These are phyloP conservation scores for Charaxes varanes DNA, from an alignment of 1,140 invertebrate species.

Conservation along the genomic window DNA sequence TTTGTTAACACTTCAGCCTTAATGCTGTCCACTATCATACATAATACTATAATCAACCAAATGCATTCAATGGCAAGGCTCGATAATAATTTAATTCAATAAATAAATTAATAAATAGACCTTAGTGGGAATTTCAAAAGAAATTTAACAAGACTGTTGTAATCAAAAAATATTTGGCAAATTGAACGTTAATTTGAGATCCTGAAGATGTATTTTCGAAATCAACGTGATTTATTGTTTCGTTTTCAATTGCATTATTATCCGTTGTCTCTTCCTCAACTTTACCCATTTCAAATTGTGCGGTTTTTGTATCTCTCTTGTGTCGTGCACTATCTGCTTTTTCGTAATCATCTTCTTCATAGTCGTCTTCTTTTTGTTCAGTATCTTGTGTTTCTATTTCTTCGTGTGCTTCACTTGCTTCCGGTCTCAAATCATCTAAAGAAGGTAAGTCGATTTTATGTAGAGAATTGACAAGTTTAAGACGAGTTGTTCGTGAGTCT, in stretches of 20 bases:
- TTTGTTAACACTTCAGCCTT: no score
- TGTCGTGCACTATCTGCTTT: slow-evolving; percentile 26
- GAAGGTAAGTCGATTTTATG: slow-evolving; percentile 21
- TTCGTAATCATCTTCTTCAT: slow-evolving; percentile 31
- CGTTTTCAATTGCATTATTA: slow-evolving; percentile 23
- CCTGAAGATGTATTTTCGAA: slow-evolving; percentile 23
- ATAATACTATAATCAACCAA: slow-evolving; percentile 33
- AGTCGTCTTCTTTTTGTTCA: slow-evolving; percentile 31
- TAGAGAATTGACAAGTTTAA: slow-evolving; percentile 43
- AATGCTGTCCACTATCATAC: no score
- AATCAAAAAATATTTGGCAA: slow-evolving; percentile 6
- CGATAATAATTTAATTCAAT: slow-evolving; percentile 55
- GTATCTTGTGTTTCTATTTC: slow-evolving; percentile 22
- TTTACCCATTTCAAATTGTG: slow-evolving; percentile 41
- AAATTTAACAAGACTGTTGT: slow-evolving; percentile 19
- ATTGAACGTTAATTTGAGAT: background rate
- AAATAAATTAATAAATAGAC: slow-evolving; percentile 55
- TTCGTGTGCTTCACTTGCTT: slow-evolving; percentile 43
- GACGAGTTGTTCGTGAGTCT: slow-evolving; percentile 32
- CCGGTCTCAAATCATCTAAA: slow-evolving; percentile 31
- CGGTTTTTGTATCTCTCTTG: slow-evolving; percentile 48
- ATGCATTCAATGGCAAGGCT: slow-evolving; percentile 67
- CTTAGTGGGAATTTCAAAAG: slow-evolving; percentile 26
- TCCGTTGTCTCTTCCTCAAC: slow-evolving; percentile 28
- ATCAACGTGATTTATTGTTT: slow-evolving; percentile 39